Base-by-base conservation (phyloP, 2,113 vertebrate genomes). In the Rattus rattus region DNA sequence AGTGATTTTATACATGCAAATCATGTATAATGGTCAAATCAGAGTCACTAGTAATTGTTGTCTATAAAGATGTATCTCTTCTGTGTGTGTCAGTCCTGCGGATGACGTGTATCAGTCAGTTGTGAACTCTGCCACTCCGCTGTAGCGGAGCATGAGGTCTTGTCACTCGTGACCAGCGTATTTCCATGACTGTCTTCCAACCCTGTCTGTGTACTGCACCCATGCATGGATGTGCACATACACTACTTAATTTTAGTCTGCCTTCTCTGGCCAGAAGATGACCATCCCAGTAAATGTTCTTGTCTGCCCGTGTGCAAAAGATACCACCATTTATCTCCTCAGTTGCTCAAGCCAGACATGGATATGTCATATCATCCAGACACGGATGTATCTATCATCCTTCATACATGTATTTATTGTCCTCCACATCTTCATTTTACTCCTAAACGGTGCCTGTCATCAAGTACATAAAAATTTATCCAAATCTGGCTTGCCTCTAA, bases 181-280 rank as follows among this genome's bases (percentile, higher is more conserved):
- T 84, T 86, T 49, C 75, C 43, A n/a, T 93, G 52, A 7, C 14
- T 26, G 36, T 52, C 86, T 30, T 52, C 22, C 8, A 61, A 9
- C n/a, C 8, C 84, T 92, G 36, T 85, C 77, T 54, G 33, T 65
- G 33, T 36, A 59, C n/a, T 56, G 19, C 13, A 30, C 43, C 47
- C 75, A 77, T 30, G 36, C 49, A 54, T 9, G 11, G 59, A 43
- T 84, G n/a, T 63, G 13, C 24, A 16, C 56, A 84, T 81, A 56
- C 5, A 13, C 54, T 54, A 54, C 36, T 77, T 92, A 73, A 88
- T 87, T 94, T 95, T 94, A 91, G 72, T 85, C 54, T 13, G 17
- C 13, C 30, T 94, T 86, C 36, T 5, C 33, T 61, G 33, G 26
- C 72, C 39, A 77, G 33, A 69, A 49, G 28, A 73, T 59, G 1